phyloP scores from a whole-genome alignment of 1,140 invertebrate species.

The Drosophila obscura region DNA sequence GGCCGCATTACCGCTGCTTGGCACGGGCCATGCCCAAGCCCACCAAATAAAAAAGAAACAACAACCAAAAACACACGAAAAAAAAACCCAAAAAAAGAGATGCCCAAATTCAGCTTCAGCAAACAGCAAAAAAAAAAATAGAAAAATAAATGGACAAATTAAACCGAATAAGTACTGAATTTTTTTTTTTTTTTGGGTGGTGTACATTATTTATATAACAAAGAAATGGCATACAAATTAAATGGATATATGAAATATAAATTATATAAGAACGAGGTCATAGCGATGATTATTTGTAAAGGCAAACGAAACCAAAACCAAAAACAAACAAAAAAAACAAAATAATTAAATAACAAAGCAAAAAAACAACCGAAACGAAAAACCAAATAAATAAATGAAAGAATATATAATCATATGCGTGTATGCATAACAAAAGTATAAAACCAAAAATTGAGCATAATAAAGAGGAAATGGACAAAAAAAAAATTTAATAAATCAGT shows the following conservation, averaged over 20 bases:
- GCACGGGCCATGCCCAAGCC: slow-evolving; percentile 61
- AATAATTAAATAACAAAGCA: slow-evolving; percentile 3
- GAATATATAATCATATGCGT: slow-evolving; percentile 70
- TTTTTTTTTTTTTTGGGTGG: slow-evolving; percentile 63
- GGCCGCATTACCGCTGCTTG: slow-evolving; percentile 49
- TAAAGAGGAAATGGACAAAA: slow-evolving; percentile 52
- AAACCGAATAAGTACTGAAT: slow-evolving; percentile 53
- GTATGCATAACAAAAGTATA: slow-evolving; percentile 64
- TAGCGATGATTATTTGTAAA: slow-evolving; percentile 70
- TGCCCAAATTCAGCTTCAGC: slow-evolving; percentile 30
- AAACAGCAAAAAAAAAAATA: slow-evolving; percentile 20
- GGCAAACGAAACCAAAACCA: slow-evolving; percentile 48
- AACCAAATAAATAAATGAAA: slow-evolving; percentile 51
- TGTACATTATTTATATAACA: slow-evolving; percentile 75
- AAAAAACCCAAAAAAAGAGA: slow-evolving; percentile 14
- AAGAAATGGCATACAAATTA: slow-evolving; percentile 54
- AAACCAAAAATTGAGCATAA: slow-evolving; percentile 71
- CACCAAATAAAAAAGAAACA: slow-evolving; percentile 44
- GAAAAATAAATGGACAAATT: slow-evolving; percentile 29
- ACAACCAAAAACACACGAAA: not conserved
- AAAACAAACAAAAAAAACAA: slow-evolving; percentile 30
- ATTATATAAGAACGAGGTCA: slow-evolving; percentile 65
- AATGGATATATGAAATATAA: slow-evolving; percentile 70
- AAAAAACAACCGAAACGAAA: slow-evolving; percentile 29
- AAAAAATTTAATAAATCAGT: not conserved